Evolutionary conservation across 2,888 invertebrate genomes (phyloP), one percentile per base, ranked within the genome.

Genomic region (Nymphalis c-album): DNA sequence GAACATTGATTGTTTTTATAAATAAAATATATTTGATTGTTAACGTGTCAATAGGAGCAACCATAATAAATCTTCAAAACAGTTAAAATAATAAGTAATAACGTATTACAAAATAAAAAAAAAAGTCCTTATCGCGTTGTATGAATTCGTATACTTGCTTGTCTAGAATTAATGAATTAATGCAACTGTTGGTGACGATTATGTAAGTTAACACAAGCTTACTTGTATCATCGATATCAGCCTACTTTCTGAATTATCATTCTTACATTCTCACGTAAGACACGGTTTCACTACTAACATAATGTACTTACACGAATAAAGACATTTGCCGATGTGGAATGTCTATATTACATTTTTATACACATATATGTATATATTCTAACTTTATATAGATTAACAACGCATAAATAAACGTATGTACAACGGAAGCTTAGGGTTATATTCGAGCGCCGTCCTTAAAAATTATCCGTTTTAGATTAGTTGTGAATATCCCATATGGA

Each of bases 401-500:
- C n/a, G 6, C 48, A 7, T 16, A n/a, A 47, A 3, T 7, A 40
- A 13, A 40, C 40, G 40, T 13, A 13, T 13, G 4, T 10, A 40
- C 35, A 40, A 40, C 35, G 40, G 40, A 35, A 35, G 35, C 8
- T 1, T 8, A 67, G 58, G 26, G 76, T 73, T 76, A 73, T 75
- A 78, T 81, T 79, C 77, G 77, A 73, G 77, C 74, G 77, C 73
- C 75, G 79, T 81, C 83, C 80, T 85, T 83, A 80, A 82, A 83
- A 81, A 80, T 75, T 77, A 76, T 71, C 73, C 72, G n/a, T n/a
- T 31, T 31, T 55, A 26, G 31, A 26, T 55, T 31, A 31, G 8
- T 83, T 77, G 77, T 79, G 78, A 79, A 85, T 83, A 84, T 85
- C 80, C 83, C 81, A 84, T 84, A 81, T 80, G 72, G 75, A 86